Evolutionary conservation across 2,888 invertebrate species (phyloP).

Genomic region (Drosophila differens): DNA sequence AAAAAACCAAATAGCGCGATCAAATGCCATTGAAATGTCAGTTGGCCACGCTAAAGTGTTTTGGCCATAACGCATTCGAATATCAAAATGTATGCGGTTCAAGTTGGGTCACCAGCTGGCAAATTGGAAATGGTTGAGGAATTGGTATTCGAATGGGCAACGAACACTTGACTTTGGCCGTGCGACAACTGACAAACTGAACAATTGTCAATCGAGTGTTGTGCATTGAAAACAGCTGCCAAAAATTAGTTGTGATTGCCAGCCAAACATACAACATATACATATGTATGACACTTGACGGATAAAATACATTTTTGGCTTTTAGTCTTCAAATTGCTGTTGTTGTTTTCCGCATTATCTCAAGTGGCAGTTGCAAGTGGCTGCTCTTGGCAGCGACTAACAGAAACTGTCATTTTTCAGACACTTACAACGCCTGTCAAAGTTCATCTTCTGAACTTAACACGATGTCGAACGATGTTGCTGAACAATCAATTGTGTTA

Average conservation of each 20-base stretch:
- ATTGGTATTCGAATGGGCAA: constrained; percentile 25
- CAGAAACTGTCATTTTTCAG: constrained; percentile 8
- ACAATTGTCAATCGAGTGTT: constrained; percentile 33
- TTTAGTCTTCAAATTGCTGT: background rate
- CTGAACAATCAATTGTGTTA: background rate
- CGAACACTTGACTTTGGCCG: constrained; percentile 35
- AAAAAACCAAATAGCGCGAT: constrained; percentile 42
- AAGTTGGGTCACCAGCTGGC: constrained; percentile 44
- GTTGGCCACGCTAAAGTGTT: constrained; percentile 25
- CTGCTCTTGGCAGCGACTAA: background rate
- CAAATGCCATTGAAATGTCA: constrained; percentile 68
- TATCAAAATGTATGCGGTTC: constrained; percentile 21
- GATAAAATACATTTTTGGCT: background rate
- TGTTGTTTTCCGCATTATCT: constrained; percentile 18
- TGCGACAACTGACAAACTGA: constrained; percentile 37
- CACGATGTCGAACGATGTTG: background rate
- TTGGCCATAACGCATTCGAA: constrained; percentile 30
- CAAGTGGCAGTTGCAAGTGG: constrained; percentile 30
- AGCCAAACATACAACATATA: background rate
- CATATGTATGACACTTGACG: constrained; percentile 19
- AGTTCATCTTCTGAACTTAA: constrained; percentile 5
- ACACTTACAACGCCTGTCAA: constrained; percentile 2
- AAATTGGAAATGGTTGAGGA: constrained; percentile 22
- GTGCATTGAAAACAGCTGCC: constrained; percentile 36
- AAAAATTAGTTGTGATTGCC: constrained; percentile 42